phyloP scores from a whole-genome alignment of 2,113 vertebrate genomes.

The Atractosteus spatula region DNA sequence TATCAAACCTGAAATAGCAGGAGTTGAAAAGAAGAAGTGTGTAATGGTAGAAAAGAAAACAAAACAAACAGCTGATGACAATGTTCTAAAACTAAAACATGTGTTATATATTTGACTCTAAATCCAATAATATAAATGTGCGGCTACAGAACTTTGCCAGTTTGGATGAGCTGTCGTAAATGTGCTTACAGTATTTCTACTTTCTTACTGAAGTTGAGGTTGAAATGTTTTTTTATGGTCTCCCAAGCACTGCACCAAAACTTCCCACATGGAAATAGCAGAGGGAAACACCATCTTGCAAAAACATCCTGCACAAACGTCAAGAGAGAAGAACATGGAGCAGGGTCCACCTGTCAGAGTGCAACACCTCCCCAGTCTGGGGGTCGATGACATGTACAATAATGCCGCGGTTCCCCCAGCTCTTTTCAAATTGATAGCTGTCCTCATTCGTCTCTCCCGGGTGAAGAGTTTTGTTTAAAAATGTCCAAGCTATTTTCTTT shows the following conservation, averaged over 20 bases:
- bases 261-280: not conserved
- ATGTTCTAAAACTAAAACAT: not conserved
- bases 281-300: not conserved
- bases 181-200: too few relatives aligned
- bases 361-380: constrained; percentile 73
- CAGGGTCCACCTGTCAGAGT: constrained; percentile 75
- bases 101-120: too few relatives aligned
- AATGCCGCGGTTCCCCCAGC: constrained; percentile 92
- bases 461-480: constrained; percentile 84
- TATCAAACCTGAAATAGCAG: constrained; percentile 80
- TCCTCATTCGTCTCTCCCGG: constrained; percentile 81
- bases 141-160: too few relatives aligned
- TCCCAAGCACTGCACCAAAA: too few relatives aligned
- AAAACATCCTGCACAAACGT: too few relatives aligned
- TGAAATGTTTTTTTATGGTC: too few relatives aligned
- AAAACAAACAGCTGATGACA: not conserved
- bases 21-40: not conserved
- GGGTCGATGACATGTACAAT: constrained; percentile 85
- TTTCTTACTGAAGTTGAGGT: too few relatives aligned
- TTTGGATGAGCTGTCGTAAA: too few relatives aligned
- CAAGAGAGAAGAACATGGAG: too few relatives aligned
- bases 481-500: constrained; percentile 90
- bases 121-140: too few relatives aligned
- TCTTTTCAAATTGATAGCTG: constrained; percentile 83
- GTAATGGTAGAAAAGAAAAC: not conserved